Conservation (phyloP, 2,113 vertebrate genomes). For the Hyperopisus bebe region DNA sequence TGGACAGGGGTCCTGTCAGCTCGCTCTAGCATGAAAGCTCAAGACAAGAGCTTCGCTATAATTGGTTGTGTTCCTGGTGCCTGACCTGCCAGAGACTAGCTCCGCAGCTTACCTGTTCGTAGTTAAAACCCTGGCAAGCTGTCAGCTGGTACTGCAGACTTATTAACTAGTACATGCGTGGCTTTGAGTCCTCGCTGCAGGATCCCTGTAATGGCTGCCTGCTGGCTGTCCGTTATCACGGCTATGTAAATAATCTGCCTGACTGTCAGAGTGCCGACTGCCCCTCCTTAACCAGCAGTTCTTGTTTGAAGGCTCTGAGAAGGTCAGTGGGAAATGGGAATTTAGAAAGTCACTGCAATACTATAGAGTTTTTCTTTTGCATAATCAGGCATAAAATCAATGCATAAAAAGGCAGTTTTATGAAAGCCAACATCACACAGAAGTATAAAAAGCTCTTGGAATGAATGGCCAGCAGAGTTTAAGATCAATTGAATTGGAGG, state of each 20-base stretch:
- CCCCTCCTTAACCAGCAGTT: neutral
- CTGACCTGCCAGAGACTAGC: constrained; percentile 37
- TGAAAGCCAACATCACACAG: neutral
- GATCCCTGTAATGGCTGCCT: neutral
- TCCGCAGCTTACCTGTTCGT: constrained; percentile 46
- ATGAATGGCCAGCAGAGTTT: neutral
- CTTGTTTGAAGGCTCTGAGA: neutral
- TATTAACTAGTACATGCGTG: constrained; percentile 25
- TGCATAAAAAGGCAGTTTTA: neutral
- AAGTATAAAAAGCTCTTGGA: neutral
- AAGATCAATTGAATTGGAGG: neutral
- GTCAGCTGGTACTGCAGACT: constrained; percentile 46
- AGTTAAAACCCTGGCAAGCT: constrained; percentile 54
- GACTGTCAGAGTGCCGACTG: neutral
- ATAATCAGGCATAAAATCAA: neutral
- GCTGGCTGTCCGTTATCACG: neutral
- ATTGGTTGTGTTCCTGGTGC: constrained; percentile 58
- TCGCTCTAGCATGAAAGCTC: constrained; percentile 47
- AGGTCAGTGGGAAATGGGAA: neutral
- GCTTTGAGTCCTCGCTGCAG: neutral
- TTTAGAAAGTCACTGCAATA: neutral
- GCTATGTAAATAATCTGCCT: neutral
- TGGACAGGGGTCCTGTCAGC: constrained; percentile 49
- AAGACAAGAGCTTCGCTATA: constrained; percentile 53
- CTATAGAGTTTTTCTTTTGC: neutral